phyloP scores from a whole-genome alignment of 1,140 invertebrate species.

The Tribolium madens region DNA sequence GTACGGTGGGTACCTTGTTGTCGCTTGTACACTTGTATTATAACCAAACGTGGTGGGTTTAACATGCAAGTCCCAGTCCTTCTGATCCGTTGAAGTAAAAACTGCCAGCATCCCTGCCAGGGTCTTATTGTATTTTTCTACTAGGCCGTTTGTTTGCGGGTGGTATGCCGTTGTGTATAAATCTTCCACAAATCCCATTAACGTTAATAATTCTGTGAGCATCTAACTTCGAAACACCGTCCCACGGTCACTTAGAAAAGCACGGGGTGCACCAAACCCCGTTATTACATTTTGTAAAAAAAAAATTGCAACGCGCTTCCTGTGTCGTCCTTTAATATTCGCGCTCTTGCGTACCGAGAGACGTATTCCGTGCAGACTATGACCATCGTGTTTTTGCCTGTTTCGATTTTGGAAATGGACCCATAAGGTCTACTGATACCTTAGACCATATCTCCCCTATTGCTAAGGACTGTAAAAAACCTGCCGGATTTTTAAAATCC shows the following conservation, averaged over 20 bases:
- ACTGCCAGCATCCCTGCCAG: background rate
- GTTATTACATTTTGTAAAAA: background rate
- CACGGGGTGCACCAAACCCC: background rate
- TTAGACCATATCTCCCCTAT: background rate
- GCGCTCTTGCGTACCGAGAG: background rate
- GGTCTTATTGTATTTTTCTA: background rate
- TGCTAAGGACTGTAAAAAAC: background rate
- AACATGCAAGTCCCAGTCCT: background rate
- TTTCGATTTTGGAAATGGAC: background rate
- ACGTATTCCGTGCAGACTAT: background rate
- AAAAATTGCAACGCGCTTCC: background rate
- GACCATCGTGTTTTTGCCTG: background rate
- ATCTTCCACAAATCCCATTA: background rate
- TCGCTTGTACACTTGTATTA: background rate
- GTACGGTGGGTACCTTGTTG: background rate
- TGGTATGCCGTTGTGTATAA: background rate
- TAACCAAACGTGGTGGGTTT: too few species aligned
- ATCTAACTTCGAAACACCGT: background rate
- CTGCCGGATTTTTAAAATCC: background rate
- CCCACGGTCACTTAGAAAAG: background rate
- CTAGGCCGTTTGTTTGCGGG: background rate
- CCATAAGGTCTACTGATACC: too few species aligned
- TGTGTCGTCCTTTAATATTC: background rate
- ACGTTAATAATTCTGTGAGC: background rate
- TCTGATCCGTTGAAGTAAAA: background rate